Base-by-base conservation (phyloP, 1,140 invertebrate species). In the Temnothorax nylanderi region DNA sequence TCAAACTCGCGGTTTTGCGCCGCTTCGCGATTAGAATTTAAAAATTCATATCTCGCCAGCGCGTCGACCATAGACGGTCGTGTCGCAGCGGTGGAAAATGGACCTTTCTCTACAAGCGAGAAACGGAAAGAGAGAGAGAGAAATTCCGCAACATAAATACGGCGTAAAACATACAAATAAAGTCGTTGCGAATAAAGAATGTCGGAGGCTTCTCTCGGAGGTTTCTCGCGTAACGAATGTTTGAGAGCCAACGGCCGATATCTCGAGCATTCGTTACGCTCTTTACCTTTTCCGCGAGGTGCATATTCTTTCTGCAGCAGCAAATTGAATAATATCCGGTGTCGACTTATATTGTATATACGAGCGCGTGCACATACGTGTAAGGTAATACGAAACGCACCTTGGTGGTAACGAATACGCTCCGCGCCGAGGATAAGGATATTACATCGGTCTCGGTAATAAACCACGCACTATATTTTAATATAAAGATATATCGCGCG, bases 401-500 rank as follows among this genome's bases (percentile, higher is more conserved):
- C 26, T 16, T 51, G 44, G 16, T 16, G 10, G 21, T 78, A 78
- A 77, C 10, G 21, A 41, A 65, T 51, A 44, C 11, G 18, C 8
- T 26, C 1, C 47, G 62, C 32, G 10, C 44, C 41, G 7, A 56
- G 49, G 7, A 71, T 72, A 26, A 6, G 10, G 16, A 71, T 81
- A 81, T 71, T 72, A 81, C 11, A 2, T 0, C 21, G 62, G 8
- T 32, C 34, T 2, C 21, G 3, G 62, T 72, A 26, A 44, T 56
- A 81, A 81, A 72, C 65, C 41, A 32, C 65, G 34, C 49, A 21
- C 3, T 7, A 18, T 41, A 56, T 72, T 72, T 72, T 58, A 56
- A 81, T 81, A 81, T 47, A 54, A 81, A 71, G 58, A 81, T 81
- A 81, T 81, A 81, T 72, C 21, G 21, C 37, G 34, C 16, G 13